Base-by-base conservation (phyloP, 2,113 vertebrate species). In the Prochilodus magdalenae region DNA sequence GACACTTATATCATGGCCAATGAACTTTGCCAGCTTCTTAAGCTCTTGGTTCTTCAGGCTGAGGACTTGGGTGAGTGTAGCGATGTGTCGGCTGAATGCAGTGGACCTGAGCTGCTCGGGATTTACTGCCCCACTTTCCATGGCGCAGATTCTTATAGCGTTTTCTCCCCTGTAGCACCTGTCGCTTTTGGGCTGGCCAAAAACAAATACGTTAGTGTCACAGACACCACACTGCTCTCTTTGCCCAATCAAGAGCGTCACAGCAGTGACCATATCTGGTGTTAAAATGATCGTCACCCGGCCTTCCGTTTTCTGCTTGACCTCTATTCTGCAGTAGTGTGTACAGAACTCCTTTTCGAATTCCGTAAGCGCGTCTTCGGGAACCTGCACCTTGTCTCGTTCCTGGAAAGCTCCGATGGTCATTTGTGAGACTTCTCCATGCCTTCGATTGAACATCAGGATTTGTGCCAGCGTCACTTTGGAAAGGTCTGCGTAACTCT, bases 401-500 rank as follows among this genome's bases (percentile, higher is more conserved):
- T 60, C 18, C 24, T 60, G 66, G 66, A 79, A 60, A 7, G 7
- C 40, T 44, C 57, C 47, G 24, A 71, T 22, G 33, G 51, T 71
- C 77, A 79, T 27, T 8, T 79, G 24, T 8, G 66, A 71, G 53
- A 71, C 53, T n/a, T 79, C 49, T 44, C 66, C 53, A 29, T 60
- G 66, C 71, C 66, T 60, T 53, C 66, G 53, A 59, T 71, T 79
- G 57, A 79, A 79, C 77, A 71, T 70, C 66, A 71, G 24, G 33
- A 71, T 79, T 29, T 79, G 77, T 27, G 77, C 77, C 66, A 79
- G 77, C 15, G 18, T 71, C n/a, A 79, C 66, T 71, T 79, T 79
- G 20, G 66, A 79, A 29, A 79, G 66, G 11, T 71, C 33, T n/a
- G 66, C 53, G 13, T 79, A 71, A 29, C 29, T 59, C 33, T 79